Evolutionary conservation across 2,888 invertebrate genomes (phyloP), one percentile per base, ranked within the genome.

Genomic region (Campaea margaritaria): DNA sequence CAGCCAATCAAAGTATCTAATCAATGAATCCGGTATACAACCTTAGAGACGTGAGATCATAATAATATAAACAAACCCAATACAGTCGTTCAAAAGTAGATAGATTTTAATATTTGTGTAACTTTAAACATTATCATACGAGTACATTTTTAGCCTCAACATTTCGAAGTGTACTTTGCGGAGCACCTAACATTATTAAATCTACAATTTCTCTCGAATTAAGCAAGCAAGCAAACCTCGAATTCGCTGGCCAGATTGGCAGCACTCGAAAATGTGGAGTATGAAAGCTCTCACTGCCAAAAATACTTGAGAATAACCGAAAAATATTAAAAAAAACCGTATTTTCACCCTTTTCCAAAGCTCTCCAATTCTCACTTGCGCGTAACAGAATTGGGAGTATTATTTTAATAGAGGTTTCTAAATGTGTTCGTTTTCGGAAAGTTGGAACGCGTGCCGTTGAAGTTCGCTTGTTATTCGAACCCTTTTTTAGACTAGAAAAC

Each of bases 351-450:
- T 44, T 59, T 52, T 54, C 49, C 50, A 42, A 50, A 52, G 15
- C 27, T 13, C 49, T 59, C 36, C 45, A 50, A 59, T 54, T 59
- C 54, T 54, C 54, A 54, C 46, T 46, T 42, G 45, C 54, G 42
- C 45, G 54, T 46, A 54, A 52, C 48, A 34, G 53, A 54, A 50
- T 50, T 45, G 54, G n/a, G 49, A 54, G 42, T 59, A 41, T 59
- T 53, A 59, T 53, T 59, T 49, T 45, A 59, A 53, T 43, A 48
- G 38, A 47, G 53, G 53, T 53, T 48, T 53, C 14, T 42, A 48
- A 53, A 45, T 31, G 48, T 39, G 49, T 53, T 59, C 38, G 45
- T 53, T 58, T 53, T 48, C 13, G 27, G 11, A 48, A 48, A 52
- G 43, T 58, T 58, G 27, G 48, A 52, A 52, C 41, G n/a, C 12